A percentile compares a stretch with the other conserved stretches of the same genome.
phyloP scores from a whole-genome alignment of 2,113 vertebrate genomes.

The Syngnathus scovelli region DNA sequence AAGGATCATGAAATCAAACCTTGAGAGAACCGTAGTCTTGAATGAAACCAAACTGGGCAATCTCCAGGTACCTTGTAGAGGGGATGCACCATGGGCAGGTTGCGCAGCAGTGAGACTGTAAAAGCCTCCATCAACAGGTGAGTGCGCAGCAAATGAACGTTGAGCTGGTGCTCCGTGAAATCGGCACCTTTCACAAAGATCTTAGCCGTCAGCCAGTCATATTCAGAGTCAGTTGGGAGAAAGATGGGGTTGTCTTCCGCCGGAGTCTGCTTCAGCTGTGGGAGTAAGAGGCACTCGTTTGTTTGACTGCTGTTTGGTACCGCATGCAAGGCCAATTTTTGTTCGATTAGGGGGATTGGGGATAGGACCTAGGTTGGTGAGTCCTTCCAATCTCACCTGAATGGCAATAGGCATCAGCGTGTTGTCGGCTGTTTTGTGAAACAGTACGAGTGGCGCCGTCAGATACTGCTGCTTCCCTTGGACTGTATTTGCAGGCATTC shows the following conservation, averaged over 20 bases:
- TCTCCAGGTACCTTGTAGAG: constrained; percentile 66
- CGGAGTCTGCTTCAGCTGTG: constrained; percentile 57
- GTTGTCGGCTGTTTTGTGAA: constrained; percentile 53
- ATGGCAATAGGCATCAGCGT: constrained; percentile 74
- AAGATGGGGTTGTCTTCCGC: constrained; percentile 53
- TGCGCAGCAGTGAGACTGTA: constrained; percentile 66
- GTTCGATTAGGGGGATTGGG: too few relatives aligned
- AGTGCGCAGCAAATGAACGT: constrained; percentile 67
- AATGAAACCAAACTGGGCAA: not conserved
- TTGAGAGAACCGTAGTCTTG: not conserved
- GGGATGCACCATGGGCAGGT: constrained; percentile 71
- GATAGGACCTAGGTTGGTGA: too few relatives aligned
- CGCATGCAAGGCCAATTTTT: too few relatives aligned
- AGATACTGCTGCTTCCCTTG: constrained; percentile 65
- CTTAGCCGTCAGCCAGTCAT: constrained; percentile 74
- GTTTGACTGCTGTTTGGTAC: not conserved
- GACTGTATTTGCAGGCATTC: constrained; percentile 51
- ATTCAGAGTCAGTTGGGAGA: constrained; percentile 62
- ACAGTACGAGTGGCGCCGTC: constrained; percentile 68
- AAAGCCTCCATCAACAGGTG: constrained; percentile 74
- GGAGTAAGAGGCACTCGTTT: not conserved
- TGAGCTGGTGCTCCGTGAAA: constrained; percentile 66
- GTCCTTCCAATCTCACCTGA: constrained; percentile 59
- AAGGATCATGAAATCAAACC: not conserved
- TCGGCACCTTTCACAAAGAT: constrained; percentile 70